A percentile compares a stretch with the other conserved stretches of the same genome.
phyloP scores from a whole-genome alignment of 2,113 vertebrate species.

The Prolemur simus region DNA sequence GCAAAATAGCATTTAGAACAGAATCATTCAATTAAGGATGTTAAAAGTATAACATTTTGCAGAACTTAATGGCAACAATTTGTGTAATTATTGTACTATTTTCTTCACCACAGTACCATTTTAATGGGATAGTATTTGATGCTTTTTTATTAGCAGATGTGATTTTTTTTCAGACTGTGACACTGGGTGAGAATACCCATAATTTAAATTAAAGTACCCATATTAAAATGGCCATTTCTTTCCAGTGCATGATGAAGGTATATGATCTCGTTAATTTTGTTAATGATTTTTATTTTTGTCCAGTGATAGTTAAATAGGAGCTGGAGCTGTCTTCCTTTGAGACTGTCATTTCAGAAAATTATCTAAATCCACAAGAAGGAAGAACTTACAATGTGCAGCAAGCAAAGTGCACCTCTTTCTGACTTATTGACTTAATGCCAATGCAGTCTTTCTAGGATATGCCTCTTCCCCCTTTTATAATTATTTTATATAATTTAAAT shows the following conservation, averaged over 20 bases:
- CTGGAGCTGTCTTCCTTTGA: slow-evolving; percentile 38
- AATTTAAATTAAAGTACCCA: slow-evolving; percentile 52
- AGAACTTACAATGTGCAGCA: background rate
- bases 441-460: background rate
- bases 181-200: slow-evolving; percentile 33
- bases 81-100: slow-evolving; percentile 59
- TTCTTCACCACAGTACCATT: background rate
- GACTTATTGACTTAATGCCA: slow-evolving; percentile 14
- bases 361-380: slow-evolving; percentile 9
- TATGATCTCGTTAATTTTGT: slow-evolving; percentile 35
- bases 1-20: slow-evolving; percentile 49
- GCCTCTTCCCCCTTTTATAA: background rate
- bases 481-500: slow-evolving; percentile 76
- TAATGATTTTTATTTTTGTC: slow-evolving; percentile 55
- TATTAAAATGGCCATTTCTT: slow-evolving; percentile 45
- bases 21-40: slow-evolving; percentile 49
- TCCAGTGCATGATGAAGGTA: background rate
- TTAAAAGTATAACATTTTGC: slow-evolving; percentile 55
- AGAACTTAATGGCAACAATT: slow-evolving; percentile 62
- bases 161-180: slow-evolving; percentile 58
- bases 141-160: slow-evolving; percentile 62
- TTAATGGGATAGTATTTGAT: slow-evolving; percentile 51
- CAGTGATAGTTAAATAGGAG: slow-evolving; percentile 32
- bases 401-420: background rate
- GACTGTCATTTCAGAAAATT: slow-evolving; percentile 45